These are phyloP conservation scores for Drosophila anomelani DNA, from an alignment of 2,888 invertebrate species.

Conservation along the genomic window DNA sequence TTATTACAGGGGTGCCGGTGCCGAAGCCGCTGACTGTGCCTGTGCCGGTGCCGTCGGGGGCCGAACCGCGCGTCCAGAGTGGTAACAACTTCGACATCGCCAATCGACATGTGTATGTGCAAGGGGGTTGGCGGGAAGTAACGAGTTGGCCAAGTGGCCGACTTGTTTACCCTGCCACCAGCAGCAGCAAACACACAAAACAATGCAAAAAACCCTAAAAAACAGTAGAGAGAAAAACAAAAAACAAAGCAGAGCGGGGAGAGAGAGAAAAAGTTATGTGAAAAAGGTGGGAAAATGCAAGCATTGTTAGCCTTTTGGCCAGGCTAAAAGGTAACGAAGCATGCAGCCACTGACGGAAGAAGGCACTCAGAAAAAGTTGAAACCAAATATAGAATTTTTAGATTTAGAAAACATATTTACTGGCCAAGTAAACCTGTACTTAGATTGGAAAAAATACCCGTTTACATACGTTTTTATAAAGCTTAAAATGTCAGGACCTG, in stretches of 20 bases:
- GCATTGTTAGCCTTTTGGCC: conserved; percentile 78
- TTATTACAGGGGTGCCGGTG: conserved; percentile 68
- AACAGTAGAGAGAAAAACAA: conserved; percentile 27
- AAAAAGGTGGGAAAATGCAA: conserved; percentile 80
- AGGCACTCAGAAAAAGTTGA: conserved; percentile 3
- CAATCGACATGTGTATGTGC: conserved; percentile 46
- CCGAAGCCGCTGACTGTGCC: conserved; percentile 1
- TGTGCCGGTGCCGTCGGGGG: conserved; percentile 58
- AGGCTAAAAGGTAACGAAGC: conserved; percentile 74
- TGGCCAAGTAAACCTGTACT: neutral
- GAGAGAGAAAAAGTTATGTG: conserved; percentile 71
- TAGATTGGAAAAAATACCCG: neutral
- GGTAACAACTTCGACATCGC: conserved; percentile 78
- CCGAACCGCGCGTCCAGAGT: conserved; percentile 68
- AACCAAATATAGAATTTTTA: accelerated
- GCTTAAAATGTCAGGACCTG: neutral
- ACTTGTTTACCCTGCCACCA: conserved; percentile 78
- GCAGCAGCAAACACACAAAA: conserved; percentile 45
- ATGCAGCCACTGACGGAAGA: conserved; percentile 67
- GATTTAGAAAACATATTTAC: neutral
- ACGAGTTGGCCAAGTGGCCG: conserved; percentile 74
- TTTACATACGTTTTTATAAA: neutral
- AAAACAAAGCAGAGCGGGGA: conserved; percentile 46
- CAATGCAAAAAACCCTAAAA: conserved; percentile 12
- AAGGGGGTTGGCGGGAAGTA: conserved; percentile 28